These are phyloP conservation scores for Ailuropoda melanoleuca DNA, from an alignment of 2,113 vertebrate species.

Conservation along the genomic window DNA sequence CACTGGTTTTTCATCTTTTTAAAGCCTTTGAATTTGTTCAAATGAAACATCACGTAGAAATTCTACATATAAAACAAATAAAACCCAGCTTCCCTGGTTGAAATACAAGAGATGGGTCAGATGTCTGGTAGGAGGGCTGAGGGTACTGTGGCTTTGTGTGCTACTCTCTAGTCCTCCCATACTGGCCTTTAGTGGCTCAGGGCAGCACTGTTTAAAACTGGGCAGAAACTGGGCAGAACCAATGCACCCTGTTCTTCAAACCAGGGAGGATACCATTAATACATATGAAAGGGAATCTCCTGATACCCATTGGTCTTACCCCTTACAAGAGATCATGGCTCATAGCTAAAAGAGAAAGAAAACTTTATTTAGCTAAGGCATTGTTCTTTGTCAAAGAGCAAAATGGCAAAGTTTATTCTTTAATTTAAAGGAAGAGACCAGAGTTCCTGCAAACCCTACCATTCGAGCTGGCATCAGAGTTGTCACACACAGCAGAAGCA, in stretches of 20 bases:
- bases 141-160: no score
- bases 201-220: not conserved
- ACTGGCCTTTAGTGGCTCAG: not conserved
- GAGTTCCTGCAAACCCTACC: not conserved
- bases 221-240: not conserved
- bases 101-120: not conserved
- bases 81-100: not conserved
- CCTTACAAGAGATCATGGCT: not conserved
- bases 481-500: not conserved
- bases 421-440: slow-evolving; percentile 5
- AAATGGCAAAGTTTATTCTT: not conserved
- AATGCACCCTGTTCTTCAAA: not conserved
- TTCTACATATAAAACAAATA: not conserved
- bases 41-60: not conserved
- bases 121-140: not conserved
- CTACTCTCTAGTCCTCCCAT: not conserved
- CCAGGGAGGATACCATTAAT: not conserved
- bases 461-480: not conserved
- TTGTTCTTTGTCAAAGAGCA: not conserved
- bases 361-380: not conserved
- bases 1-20: not conserved
- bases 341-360: not conserved
- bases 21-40: not conserved
- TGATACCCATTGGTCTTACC: not conserved
- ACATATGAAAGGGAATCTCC: not conserved